Percentiles rank a stretch among this genome's conserved stretches.
These are phyloP conservation scores for Lepus townsendii DNA, from an alignment of 2,797 vertebrate species.

Conservation along the genomic window DNA sequence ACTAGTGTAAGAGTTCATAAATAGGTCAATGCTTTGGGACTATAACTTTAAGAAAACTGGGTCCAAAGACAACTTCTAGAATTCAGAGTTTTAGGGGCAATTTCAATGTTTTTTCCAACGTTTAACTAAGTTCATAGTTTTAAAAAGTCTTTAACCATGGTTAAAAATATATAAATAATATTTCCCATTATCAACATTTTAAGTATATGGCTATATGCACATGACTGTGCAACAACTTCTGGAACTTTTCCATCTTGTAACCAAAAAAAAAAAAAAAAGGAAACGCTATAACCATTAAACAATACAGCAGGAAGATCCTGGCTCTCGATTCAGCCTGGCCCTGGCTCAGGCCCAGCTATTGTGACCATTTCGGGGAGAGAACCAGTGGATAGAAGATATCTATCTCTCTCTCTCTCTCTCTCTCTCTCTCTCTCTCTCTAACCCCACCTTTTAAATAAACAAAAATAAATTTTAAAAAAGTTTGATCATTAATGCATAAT, in stretches of 20 bases:
- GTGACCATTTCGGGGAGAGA: too few species aligned
- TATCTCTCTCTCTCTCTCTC: too few species aligned
- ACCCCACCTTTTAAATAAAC: too few species aligned
- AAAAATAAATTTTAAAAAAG: neutral
- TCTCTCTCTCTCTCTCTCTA: too few species aligned
- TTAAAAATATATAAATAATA: neutral
- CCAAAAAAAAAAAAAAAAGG: neutral
- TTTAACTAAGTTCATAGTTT: conserved; percentile 1
- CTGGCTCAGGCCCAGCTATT: too few species aligned
- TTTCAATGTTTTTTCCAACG: conserved; percentile 45
- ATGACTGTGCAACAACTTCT: neutral
- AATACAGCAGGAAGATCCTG: neutral
- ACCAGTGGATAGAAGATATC: too few species aligned
- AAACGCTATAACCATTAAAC: neutral
- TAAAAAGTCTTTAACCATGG: neutral
- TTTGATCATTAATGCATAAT: neutral
- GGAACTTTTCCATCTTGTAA: neutral
- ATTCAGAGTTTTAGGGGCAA: neutral
- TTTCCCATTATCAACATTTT: neutral
- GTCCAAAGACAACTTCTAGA: neutral
- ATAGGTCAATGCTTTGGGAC: neutral
- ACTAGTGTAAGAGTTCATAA: neutral
- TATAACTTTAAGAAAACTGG: conserved; percentile 16
- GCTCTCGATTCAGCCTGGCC: too few species aligned
- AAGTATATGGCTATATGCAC: neutral